Evolutionary conservation across 2,888 invertebrate genomes (phyloP).

Genomic region (Chymomyza amoena): DNA sequence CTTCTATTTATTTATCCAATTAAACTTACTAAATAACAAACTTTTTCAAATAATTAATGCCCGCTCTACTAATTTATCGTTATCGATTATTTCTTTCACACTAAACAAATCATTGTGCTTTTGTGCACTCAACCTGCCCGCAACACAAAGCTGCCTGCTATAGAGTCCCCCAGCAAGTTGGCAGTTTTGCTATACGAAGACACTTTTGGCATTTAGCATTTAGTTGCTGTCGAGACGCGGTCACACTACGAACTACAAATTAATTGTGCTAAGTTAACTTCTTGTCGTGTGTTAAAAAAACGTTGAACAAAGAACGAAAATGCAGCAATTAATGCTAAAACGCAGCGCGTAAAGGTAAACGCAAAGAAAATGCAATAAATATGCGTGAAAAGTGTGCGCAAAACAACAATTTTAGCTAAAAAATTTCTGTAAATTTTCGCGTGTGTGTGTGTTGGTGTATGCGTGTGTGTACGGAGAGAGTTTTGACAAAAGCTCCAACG

Average conservation of each 20-base stretch:
- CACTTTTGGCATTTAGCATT: neutral
- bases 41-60: too few species aligned
- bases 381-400: conserved; percentile 23
- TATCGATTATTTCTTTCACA: too few species aligned
- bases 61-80: too few species aligned
- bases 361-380: conserved; percentile 18
- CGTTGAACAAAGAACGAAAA: neutral
- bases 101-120: too few species aligned
- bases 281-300: neutral
- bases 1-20: too few species aligned
- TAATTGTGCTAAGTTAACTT: neutral
- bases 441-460: conserved; percentile 17
- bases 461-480: conserved; percentile 13
- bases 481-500: neutral
- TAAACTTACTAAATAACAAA: too few species aligned
- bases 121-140: too few species aligned
- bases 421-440: neutral
- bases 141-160: neutral
- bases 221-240: neutral
- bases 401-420: neutral
- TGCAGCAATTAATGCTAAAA: conserved; percentile 39
- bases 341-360: conserved; percentile 51
- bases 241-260: neutral
- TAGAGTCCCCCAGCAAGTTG: neutral
- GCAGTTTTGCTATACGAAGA: neutral